These are phyloP conservation scores for Lithophane semibrunnea DNA, from an alignment of 2,888 invertebrate species.

Conservation along the genomic window DNA sequence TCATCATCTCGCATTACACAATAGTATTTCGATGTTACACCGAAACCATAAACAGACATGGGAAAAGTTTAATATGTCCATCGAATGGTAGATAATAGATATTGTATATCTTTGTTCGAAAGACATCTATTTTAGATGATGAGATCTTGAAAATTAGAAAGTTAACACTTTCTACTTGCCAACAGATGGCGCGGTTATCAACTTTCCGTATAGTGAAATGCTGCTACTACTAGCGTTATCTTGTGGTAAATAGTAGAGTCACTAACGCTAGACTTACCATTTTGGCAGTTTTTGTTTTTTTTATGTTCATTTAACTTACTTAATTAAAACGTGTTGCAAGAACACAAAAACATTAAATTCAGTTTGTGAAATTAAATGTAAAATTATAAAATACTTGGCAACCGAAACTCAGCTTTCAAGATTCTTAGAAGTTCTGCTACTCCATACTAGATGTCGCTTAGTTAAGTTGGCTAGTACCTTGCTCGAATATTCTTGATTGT, in stretches of 20 bases:
- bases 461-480: background rate
- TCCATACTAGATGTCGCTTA: conserved; percentile 73
- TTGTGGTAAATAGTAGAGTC: background rate
- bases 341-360: background rate
- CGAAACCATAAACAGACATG: background rate
- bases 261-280: background rate
- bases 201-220: rapidly evolving
- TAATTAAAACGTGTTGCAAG: background rate
- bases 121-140: background rate
- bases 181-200: conserved; percentile 71
- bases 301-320: background rate
- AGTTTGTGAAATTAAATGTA: no score
- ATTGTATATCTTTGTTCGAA: background rate
- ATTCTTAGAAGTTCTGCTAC: conserved; percentile 44
- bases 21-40: conserved; percentile 7
- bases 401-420: rapidly evolving
- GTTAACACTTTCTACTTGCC: conserved; percentile 51
- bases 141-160: no score
- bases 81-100: background rate
- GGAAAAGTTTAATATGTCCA: background rate
- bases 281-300: no score
- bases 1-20: conserved; percentile 48
- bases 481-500: conserved; percentile 78
- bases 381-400: background rate
- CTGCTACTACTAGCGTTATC: conserved; percentile 14